Evolutionary conservation across 2,113 vertebrate genomes (phyloP).

Genomic region (Cyphotilapia sp.): DNA sequence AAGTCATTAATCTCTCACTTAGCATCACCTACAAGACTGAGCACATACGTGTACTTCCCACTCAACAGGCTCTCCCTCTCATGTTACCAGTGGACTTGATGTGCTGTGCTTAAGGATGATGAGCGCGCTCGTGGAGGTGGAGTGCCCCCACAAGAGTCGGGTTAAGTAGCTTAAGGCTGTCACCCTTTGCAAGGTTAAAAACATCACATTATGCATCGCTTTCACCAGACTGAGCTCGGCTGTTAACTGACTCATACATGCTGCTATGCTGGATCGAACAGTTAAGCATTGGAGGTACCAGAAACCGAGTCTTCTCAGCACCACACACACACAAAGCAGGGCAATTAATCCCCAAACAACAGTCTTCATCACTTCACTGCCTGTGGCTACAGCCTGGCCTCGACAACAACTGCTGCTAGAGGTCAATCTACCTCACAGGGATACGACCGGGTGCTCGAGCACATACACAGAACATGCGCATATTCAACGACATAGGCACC

Average conservation of each 20-base stretch:
- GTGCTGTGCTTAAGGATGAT: constrained; percentile 44
- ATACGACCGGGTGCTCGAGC: neutral
- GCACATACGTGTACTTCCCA: constrained; percentile 19
- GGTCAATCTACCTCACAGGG: constrained; percentile 30
- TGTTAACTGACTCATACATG: constrained; percentile 1
- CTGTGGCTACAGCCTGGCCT: constrained; percentile 31
- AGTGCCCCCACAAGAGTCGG: constrained; percentile 29
- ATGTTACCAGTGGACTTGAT: constrained; percentile 28
- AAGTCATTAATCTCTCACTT: constrained; percentile 15
- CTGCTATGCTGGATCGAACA: neutral
- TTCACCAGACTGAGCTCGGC: constrained; percentile 2
- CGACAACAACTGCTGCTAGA: constrained; percentile 14
- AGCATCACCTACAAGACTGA: constrained; percentile 15
- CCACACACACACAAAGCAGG: neutral
- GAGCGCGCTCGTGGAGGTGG: constrained; percentile 27
- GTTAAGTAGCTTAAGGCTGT: constrained; percentile 42
- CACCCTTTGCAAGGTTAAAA: constrained; percentile 51
- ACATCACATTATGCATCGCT: constrained; percentile 38
- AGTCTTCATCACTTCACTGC: constrained; percentile 19
- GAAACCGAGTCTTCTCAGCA: neutral
- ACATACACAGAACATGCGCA: neutral
- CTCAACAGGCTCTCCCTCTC: constrained; percentile 28
- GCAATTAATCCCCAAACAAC: constrained; percentile 13
- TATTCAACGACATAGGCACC: constrained; percentile 10
- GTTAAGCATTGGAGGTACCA: neutral